These are phyloP conservation scores for Apostichopus leukothele DNA, from an alignment of 53 echinoderm and acorn worm genomes.

Conservation along the genomic window DNA sequence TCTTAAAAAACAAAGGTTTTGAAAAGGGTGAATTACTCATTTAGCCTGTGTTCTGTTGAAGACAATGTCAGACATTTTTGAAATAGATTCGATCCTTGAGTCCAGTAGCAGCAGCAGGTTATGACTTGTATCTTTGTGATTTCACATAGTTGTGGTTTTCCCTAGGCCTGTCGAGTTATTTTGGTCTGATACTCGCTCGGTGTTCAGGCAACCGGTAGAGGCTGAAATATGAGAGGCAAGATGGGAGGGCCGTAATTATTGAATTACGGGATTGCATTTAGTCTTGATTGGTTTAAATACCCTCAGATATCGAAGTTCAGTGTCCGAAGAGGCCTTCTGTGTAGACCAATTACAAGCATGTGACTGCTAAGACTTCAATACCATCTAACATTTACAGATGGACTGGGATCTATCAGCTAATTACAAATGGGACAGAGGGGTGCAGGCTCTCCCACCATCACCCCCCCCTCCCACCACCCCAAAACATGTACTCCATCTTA, in stretches of 20 bases:
- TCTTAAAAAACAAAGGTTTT: no score
- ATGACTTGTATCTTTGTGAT: background rate
- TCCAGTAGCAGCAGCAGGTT: background rate
- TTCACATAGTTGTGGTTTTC: conserved; percentile 27
- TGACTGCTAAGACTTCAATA: no score
- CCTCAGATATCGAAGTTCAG: conserved; percentile 29
- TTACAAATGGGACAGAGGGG: no score
- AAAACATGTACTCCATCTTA: no score
- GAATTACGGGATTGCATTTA: conserved; percentile 33
- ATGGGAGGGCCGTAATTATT: conserved; percentile 32
- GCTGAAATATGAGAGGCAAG: conserved; percentile 20
- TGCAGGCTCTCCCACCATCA: no score
- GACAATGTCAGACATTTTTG: conserved; percentile 21
- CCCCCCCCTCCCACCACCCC: no score
- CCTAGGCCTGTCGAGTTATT: background rate
- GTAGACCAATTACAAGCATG: no score
- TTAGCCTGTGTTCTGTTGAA: background rate
- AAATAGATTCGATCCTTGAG: background rate
- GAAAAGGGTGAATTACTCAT: background rate
- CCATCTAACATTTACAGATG: no score
- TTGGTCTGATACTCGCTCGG: background rate
- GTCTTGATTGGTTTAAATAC: conserved; percentile 10
- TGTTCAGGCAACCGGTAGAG: background rate
- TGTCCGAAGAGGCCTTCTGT: background rate
- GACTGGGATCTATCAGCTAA: no score